Conservation (phyloP, 2,888 invertebrate species). For the Mylabris sibirica region DNA sequence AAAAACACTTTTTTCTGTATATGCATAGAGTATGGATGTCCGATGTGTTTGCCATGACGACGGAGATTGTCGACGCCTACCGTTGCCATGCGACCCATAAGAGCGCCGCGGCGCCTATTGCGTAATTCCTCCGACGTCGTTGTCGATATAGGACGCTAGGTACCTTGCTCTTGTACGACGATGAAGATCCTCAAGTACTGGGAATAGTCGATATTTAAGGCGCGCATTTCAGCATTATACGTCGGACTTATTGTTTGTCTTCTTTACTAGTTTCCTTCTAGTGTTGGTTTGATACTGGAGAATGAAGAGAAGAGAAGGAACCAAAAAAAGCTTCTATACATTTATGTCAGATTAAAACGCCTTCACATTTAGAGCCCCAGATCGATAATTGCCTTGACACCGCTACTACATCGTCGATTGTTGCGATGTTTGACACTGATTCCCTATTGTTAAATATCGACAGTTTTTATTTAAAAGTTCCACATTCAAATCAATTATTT, state of each 20-base stretch:
- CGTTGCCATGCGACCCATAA: constrained; percentile 53
- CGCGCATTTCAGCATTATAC: constrained; percentile 26
- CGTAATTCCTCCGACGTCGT: constrained; percentile 48
- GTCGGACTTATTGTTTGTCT: constrained; percentile 8
- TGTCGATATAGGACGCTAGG: constrained; percentile 55
- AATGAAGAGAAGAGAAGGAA: too few relatives aligned
- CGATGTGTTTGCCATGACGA: constrained; percentile 55
- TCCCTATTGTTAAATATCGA: constrained; percentile 14
- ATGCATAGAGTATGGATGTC: constrained; percentile 39
- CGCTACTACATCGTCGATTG: constrained; percentile 15
- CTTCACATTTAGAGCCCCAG: constrained; percentile 19
- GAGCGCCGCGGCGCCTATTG: constrained; percentile 56
- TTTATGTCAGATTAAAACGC: constrained; percentile 24
- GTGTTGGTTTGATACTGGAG: neutral
- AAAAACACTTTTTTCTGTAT: neutral
- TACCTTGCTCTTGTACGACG: constrained; percentile 27
- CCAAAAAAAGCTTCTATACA: constrained; percentile 9
- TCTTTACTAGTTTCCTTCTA: neutral
- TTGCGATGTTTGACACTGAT: constrained; percentile 1
- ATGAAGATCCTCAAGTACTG: constrained; percentile 32
- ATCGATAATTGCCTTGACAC: constrained; percentile 36
- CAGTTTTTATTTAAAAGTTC: neutral
- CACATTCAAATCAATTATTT: neutral
- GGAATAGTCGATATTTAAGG: constrained; percentile 28
- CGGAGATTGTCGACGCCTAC: constrained; percentile 54